A percentile compares a stretch with the other conserved stretches of the same genome.
Evolutionary conservation across 2,888 invertebrate species (phyloP).

Genomic region (Allophyes oxyacanthae): DNA sequence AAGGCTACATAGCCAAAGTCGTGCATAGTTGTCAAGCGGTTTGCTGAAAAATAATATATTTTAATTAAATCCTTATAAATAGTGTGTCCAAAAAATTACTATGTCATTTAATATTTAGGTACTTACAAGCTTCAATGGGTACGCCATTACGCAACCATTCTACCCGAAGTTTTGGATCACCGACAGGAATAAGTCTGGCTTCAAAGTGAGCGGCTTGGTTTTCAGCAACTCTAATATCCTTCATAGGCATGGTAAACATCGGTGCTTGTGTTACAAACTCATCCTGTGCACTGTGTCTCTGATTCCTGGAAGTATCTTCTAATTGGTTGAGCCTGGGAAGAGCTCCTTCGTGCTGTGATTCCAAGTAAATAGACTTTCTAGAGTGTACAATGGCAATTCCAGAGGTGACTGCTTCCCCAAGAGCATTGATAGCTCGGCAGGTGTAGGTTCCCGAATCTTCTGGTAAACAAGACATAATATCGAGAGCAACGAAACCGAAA

Average conservation of each 20-base stretch:
- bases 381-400: slow-evolving; percentile 95
- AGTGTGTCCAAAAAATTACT: neutral
- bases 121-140: slow-evolving; percentile 95
- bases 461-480: slow-evolving; percentile 98
- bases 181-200: slow-evolving; percentile 97
- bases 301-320: slow-evolving; percentile 94
- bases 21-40: slow-evolving; percentile 97
- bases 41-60: slow-evolving; percentile 87
- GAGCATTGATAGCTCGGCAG: slow-evolving; percentile 96
- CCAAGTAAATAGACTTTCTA: slow-evolving; percentile 95
- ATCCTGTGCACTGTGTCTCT: slow-evolving; percentile 93
- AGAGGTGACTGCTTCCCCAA: slow-evolving; percentile 98
- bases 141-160: slow-evolving; percentile 98
- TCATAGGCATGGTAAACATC: slow-evolving; percentile 97
- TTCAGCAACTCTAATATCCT: slow-evolving; percentile 95
- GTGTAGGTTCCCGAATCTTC: slow-evolving; percentile 99
- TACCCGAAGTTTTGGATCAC: slow-evolving; percentile 97
- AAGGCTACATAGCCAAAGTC: slow-evolving; percentile 99
- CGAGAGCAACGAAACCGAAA: slow-evolving; percentile 99
- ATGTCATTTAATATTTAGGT: slow-evolving; percentile 13
- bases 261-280: slow-evolving; percentile 96
- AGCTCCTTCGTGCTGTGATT: slow-evolving; percentile 96
- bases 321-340: slow-evolving; percentile 94
- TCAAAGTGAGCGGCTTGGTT: slow-evolving; percentile 98
- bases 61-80: neutral